Conservation (phyloP, 2,888 invertebrate species). For the Chelonus formosanus region DNA sequence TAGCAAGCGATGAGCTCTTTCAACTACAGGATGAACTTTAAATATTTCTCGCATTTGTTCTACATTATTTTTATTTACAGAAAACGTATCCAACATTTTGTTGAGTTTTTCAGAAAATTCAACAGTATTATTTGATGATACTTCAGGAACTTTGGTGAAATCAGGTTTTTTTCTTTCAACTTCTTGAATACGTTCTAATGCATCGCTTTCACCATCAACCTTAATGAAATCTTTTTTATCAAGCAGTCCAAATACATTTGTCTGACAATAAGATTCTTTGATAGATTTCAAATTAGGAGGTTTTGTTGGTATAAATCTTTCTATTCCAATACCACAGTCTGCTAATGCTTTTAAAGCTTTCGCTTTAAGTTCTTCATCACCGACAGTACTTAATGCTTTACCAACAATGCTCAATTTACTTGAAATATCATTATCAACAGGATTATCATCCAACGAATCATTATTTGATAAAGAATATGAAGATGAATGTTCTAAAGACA, state of each 20-base stretch:
- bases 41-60: constrained; percentile 42
- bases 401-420: constrained; percentile 48
- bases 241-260: constrained; percentile 49
- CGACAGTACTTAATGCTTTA: constrained; percentile 52
- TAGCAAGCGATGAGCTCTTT: constrained; percentile 41
- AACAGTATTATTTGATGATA: background rate
- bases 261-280: constrained; percentile 51
- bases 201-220: constrained; percentile 33
- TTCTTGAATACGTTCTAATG: constrained; percentile 34
- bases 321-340: constrained; percentile 52
- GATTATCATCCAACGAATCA: background rate
- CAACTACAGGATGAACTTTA: constrained; percentile 32
- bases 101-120: constrained; percentile 39
- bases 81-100: constrained; percentile 31
- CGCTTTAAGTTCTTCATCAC: constrained; percentile 47
- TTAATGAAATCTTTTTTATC: constrained; percentile 12
- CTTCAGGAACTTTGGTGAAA: background rate
- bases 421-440: constrained; percentile 25
- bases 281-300: constrained; percentile 37
- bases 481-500: too few species aligned
- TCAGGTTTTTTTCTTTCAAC: constrained; percentile 22
- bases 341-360: constrained; percentile 54
- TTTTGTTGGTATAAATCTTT: constrained; percentile 46
- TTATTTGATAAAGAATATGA: too few species aligned
- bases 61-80: constrained; percentile 21